These are phyloP conservation scores for Cyaniris semiargus DNA, from an alignment of 2,888 invertebrate genomes.

Conservation along the genomic window DNA sequence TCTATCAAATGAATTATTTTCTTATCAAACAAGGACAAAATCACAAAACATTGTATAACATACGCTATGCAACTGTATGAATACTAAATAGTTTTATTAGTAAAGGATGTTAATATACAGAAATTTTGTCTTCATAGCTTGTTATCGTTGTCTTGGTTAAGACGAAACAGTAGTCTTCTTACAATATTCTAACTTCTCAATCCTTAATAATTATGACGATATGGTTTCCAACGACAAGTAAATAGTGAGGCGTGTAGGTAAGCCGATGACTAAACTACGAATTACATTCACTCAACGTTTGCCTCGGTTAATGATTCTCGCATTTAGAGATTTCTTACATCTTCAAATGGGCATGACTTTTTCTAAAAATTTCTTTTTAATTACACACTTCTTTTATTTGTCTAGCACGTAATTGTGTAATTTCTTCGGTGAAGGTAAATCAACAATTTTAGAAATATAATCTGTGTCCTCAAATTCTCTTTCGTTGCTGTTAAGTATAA, in stretches of 20 bases:
- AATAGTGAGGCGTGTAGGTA: not conserved
- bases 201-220: not conserved
- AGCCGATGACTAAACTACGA: conserved; percentile 4
- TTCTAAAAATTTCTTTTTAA: conserved; percentile 26
- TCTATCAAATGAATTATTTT: too few relatives aligned
- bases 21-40: too few relatives aligned
- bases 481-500: not conserved
- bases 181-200: not conserved
- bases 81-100: too few relatives aligned
- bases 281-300: conserved; percentile 8
- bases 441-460: not conserved
- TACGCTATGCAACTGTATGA: too few relatives aligned
- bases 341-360: conserved; percentile 25
- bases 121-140: too few relatives aligned
- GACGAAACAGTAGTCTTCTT: too few relatives aligned
- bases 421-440: not conserved
- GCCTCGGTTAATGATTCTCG: conserved; percentile 19
- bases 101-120: too few relatives aligned
- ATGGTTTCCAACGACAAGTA: conserved; percentile 15
- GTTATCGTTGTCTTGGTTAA: too few relatives aligned
- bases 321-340: conserved; percentile 13
- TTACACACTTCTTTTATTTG: not conserved
- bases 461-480: conserved; percentile 1
- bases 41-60: too few relatives aligned
- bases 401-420: not conserved